Evolutionary conservation across 2,888 invertebrate species (phyloP), one percentile per base, ranked within the genome.

Genomic region (Carcina quercana): DNA sequence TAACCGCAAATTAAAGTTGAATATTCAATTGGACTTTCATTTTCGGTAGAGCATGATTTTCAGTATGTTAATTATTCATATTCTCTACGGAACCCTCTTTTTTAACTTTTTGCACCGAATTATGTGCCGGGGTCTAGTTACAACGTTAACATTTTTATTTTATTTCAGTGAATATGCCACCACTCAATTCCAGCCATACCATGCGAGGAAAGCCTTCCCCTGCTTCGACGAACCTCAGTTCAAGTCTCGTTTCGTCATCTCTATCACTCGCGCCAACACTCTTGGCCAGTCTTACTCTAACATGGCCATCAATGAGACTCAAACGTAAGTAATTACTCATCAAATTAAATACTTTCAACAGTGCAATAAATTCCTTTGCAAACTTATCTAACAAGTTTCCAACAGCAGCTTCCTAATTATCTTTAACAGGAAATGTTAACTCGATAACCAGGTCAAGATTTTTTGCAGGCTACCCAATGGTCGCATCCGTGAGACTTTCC

Each of bases 171-270:
- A 59, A 15, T 83, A 83, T 43, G 83, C 82, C 1, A 88, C 91
- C 3, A 94, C 94, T 0, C 93, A 94, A 59, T 94, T 94, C 63
- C 91, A 94, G 45, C 89, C 93, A 0, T 90, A 85, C 39, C 89
- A 91, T 50, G 94, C 94, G 0, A 86, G 94, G 38, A 87, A 89
- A 50, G 94, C 93, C 0, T 95, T 95, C 64, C 95, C 95, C 0
- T 95, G 95, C 66, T 93, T 95, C 48, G 96, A 96, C 53, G 94
- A 95, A 51, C 95, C 95, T 0, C 87, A 88, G 15, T 91, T 92
- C 60, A 94, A 95, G 62, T 91, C 94, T 1, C 87, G 75, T 17
- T 95, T 90, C 47, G 76, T 78, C 1, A 85, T 96, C 25, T 87
- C 86, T 40, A 87, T 95, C 38, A 86, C 87, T 3, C 86, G 90